A percentile compares a stretch with the other conserved stretches of the same genome.
These are phyloP conservation scores for Epinotia demarniana DNA, from an alignment of 2,888 invertebrate genomes.

Conservation along the genomic window DNA sequence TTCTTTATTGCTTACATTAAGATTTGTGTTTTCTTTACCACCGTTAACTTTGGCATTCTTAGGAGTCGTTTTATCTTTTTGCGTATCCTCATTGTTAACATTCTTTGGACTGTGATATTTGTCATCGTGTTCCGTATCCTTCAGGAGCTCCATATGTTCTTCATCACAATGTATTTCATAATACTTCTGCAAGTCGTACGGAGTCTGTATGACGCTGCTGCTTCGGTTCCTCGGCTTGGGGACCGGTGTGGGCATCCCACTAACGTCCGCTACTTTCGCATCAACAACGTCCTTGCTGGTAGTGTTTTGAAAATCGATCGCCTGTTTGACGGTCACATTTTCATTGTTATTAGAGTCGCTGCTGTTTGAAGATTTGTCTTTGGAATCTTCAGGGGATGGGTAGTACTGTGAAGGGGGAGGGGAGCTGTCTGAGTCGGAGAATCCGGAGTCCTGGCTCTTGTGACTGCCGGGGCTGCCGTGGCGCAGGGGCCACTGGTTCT, in stretches of 20 bases:
- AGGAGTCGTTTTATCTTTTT: slow-evolving; percentile 58
- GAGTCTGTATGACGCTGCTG: slow-evolving; percentile 81
- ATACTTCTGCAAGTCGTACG: slow-evolving; percentile 81
- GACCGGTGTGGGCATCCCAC: slow-evolving; percentile 59
- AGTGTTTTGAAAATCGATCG: slow-evolving; percentile 73
- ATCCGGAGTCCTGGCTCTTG: slow-evolving; percentile 92
- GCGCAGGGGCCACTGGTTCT: slow-evolving; percentile 77
- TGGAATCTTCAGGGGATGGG: slow-evolving; percentile 67
- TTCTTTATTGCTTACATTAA: slow-evolving; percentile 67
- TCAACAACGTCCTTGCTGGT: slow-evolving; percentile 68
- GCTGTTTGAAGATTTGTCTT: slow-evolving; percentile 73
- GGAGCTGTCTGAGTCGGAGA: slow-evolving; percentile 90
- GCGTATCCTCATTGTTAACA: slow-evolving; percentile 63
- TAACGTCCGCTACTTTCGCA: slow-evolving; percentile 57
- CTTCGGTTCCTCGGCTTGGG: slow-evolving; percentile 78
- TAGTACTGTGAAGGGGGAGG: slow-evolving; percentile 81
- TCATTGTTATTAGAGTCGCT: slow-evolving; percentile 80
- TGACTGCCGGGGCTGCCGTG: slow-evolving; percentile 86
- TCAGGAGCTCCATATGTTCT: slow-evolving; percentile 75
- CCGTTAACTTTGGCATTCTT: slow-evolving; percentile 59
- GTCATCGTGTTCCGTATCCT: slow-evolving; percentile 67
- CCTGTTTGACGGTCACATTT: slow-evolving; percentile 78
- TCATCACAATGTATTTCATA: slow-evolving; percentile 80
- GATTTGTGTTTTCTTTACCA: slow-evolving; percentile 60
- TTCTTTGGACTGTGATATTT: slow-evolving; percentile 70